These are phyloP conservation scores for Hemitrygon akajei DNA, from an alignment of 2,797 vertebrate genomes.

Conservation along the genomic window DNA sequence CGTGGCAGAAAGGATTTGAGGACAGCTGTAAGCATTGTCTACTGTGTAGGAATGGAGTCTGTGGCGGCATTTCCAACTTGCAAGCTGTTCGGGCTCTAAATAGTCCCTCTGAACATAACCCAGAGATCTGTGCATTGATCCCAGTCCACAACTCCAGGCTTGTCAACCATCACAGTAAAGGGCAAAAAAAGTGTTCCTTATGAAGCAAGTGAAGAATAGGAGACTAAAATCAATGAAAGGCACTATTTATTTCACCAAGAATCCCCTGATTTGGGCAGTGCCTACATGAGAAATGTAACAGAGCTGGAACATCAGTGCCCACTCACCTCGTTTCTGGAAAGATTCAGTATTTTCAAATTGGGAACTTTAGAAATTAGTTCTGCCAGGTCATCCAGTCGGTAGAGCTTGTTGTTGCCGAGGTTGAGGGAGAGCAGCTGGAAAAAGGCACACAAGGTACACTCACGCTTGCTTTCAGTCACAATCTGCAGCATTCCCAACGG, in stretches of 20 bases:
- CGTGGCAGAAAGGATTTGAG: no score
- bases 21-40: no score
- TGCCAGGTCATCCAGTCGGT: slow-evolving; percentile 67
- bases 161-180: neutral
- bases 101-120: no score
- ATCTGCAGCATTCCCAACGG: neutral
- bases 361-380: slow-evolving; percentile 68
- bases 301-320: neutral
- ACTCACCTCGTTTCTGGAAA: slow-evolving; percentile 75
- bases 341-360: slow-evolving; percentile 72
- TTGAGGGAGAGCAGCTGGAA: slow-evolving; percentile 70
- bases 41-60: no score
- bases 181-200: neutral
- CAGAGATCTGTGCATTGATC: neutral
- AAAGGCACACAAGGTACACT: no score
- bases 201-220: no score
- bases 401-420: slow-evolving; percentile 75
- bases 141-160: neutral
- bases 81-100: no score
- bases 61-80: no score
- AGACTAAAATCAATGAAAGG: neutral
- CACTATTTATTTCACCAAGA: no score
- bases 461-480: neutral
- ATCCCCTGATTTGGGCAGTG: neutral
- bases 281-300: neutral